These are phyloP conservation scores for Lophotis ruficrista DNA, from an alignment of 2,113 vertebrate genomes.

Conservation along the genomic window DNA sequence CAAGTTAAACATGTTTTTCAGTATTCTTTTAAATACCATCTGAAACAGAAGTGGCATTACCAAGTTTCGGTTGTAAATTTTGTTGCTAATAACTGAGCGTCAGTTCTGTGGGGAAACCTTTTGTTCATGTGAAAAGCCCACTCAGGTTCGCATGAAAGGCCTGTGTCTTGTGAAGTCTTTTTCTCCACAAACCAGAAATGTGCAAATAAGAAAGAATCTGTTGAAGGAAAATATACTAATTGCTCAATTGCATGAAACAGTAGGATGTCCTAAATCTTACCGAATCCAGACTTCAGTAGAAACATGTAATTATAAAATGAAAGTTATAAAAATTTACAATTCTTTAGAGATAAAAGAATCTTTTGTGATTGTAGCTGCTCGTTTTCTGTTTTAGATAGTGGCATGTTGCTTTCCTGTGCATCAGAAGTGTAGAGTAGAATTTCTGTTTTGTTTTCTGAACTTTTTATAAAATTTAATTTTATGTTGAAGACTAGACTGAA, in stretches of 20 bases:
- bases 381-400: background rate
- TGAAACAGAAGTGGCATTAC: background rate
- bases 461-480: background rate
- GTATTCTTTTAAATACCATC: background rate
- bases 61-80: background rate
- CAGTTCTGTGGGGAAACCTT: background rate
- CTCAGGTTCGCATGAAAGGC: background rate
- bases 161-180: background rate
- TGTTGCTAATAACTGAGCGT: background rate
- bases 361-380: background rate
- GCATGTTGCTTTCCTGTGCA: background rate
- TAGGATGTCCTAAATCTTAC: background rate
- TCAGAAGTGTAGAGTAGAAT: background rate
- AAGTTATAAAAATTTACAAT: background rate
- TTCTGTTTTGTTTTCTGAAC: background rate
- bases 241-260: background rate
- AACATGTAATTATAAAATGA: background rate
- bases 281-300: background rate
- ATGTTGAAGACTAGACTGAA: background rate
- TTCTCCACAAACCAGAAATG: background rate
- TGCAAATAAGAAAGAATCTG: background rate
- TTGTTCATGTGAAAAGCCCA: background rate
- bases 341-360: background rate
- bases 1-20: background rate
- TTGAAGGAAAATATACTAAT: background rate